Evolutionary conservation across 2,888 invertebrate genomes (phyloP).

Genomic region (Julus scandinavius): DNA sequence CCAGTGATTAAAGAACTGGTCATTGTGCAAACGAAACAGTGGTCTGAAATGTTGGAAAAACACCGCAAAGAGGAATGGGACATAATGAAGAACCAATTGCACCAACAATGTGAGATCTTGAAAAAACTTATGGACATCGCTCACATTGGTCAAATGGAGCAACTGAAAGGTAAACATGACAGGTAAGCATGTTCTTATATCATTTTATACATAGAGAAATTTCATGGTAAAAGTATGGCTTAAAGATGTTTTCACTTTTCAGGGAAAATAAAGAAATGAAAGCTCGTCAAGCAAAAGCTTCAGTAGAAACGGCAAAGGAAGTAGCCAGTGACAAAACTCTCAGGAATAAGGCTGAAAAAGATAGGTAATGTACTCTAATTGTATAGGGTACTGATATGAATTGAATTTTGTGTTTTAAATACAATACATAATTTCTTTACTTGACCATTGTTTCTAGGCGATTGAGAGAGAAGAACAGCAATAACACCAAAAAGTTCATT

Average conservation of each 20-base stretch:
- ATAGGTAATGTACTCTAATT: constrained; percentile 68
- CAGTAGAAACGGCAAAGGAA: constrained; percentile 96
- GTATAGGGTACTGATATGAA: no score
- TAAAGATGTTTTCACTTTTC: constrained; percentile 58
- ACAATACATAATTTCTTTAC: background rate
- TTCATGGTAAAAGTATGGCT: background rate
- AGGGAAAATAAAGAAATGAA: constrained; percentile 97
- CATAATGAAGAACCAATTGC: constrained; percentile 75
- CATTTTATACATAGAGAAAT: background rate
- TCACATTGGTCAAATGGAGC: constrained; percentile 87
- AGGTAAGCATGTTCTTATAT: constrained; percentile 68
- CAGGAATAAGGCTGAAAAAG: constrained; percentile 96
- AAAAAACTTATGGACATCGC: constrained; percentile 83
- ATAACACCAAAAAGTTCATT: constrained; percentile 97
- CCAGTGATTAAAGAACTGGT: constrained; percentile 74
- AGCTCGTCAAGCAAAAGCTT: constrained; percentile 91
- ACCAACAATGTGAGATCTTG: constrained; percentile 71
- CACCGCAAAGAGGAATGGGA: constrained; percentile 81
- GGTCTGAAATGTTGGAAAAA: constrained; percentile 79
- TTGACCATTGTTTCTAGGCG: constrained; percentile 69
- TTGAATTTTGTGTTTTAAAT: no score
- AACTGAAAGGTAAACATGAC: constrained; percentile 88
- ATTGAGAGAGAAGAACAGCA: constrained; percentile 93
- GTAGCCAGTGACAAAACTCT: constrained; percentile 96
- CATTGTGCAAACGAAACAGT: constrained; percentile 91